Percentiles rank a stretch among this genome's conserved stretches.
Evolutionary conservation across 23 tunicate genomes (phyloP).

Genomic region (Clavelina lepadiformis): DNA sequence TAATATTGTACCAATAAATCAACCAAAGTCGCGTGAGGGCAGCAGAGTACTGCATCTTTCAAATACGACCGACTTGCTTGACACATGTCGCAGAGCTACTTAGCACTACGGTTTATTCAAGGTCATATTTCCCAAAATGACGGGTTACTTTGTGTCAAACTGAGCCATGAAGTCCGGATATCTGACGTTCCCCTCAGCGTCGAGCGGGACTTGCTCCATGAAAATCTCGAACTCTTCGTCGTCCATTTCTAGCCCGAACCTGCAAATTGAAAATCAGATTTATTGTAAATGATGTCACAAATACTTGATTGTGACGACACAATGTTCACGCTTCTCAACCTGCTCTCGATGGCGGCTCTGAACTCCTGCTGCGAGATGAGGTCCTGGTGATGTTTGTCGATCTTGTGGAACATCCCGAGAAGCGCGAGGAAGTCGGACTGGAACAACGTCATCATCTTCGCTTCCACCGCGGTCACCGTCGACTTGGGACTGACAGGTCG

Average conservation of each 20-base stretch:
- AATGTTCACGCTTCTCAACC: conserved; percentile 17
- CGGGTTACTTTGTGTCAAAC: conserved; percentile 75
- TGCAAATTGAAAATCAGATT: not conserved
- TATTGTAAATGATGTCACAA: too few species aligned
- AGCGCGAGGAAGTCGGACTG: conserved; percentile 95
- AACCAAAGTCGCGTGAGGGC: not conserved
- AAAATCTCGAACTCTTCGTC: conserved; percentile 75
- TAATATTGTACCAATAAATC: not conserved
- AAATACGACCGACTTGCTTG: not conserved
- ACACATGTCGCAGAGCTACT: not conserved
- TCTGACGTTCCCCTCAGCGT: conserved; percentile 80
- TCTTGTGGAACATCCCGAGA: conserved; percentile 87
- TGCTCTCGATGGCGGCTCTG: conserved; percentile 94
- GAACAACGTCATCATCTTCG: conserved; percentile 80
- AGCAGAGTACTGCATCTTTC: not conserved
- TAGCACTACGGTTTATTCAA: not conserved
- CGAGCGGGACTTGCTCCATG: conserved; percentile 78
- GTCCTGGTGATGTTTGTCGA: conserved; percentile 88
- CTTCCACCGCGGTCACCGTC: conserved; percentile 94
- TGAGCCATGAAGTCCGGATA: conserved; percentile 96
- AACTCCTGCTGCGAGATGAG: conserved; percentile 89
- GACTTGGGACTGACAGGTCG: conserved; percentile 76
- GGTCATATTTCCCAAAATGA: not conserved
- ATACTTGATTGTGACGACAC: too few species aligned
- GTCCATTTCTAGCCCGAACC: conserved; percentile 71